phyloP scores from a whole-genome alignment of 2,888 invertebrate genomes.

The Tiliacea citrago region DNA sequence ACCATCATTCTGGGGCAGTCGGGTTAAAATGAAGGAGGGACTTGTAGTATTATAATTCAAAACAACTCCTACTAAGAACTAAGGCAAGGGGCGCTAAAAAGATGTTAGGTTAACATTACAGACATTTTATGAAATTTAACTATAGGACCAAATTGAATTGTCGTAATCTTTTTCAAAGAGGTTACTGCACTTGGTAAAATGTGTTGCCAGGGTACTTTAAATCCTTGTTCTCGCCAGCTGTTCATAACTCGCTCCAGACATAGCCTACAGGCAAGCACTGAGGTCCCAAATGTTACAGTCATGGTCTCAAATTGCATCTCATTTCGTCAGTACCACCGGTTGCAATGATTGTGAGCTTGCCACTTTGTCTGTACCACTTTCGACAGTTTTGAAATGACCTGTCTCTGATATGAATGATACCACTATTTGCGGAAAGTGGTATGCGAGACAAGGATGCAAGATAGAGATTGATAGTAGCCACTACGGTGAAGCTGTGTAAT shows the following conservation, averaged over 20 bases:
- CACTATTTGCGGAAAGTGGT: slow-evolving; percentile 55
- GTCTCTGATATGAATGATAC: slow-evolving; percentile 57
- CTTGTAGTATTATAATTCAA: no score
- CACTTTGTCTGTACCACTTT: slow-evolving; percentile 70
- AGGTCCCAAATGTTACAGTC: slow-evolving; percentile 84
- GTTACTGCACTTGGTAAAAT: no score
- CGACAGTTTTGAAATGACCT: slow-evolving; percentile 62
- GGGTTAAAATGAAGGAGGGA: no score
- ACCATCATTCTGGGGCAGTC: no score
- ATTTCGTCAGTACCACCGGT: slow-evolving; percentile 82
- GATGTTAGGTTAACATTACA: no score
- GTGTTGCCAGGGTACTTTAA: neutral
- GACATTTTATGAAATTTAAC: neutral
- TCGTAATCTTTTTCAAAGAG: neutral
- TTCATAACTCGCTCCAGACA: slow-evolving; percentile 63
- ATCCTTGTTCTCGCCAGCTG: slow-evolving; percentile 16
- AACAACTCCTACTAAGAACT: no score
- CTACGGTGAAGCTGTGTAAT: slow-evolving; percentile 43
- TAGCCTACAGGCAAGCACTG: slow-evolving; percentile 78
- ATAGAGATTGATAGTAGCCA: slow-evolving; percentile 49
- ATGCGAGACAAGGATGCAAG: slow-evolving; percentile 37
- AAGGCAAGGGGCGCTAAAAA: no score
- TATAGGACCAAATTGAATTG: neutral
- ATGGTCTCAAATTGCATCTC: slow-evolving; percentile 86
- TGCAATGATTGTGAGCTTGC: slow-evolving; percentile 83